These are phyloP conservation scores for Donacobius atricapilla DNA, from an alignment of 2,113 vertebrate species.

Conservation along the genomic window DNA sequence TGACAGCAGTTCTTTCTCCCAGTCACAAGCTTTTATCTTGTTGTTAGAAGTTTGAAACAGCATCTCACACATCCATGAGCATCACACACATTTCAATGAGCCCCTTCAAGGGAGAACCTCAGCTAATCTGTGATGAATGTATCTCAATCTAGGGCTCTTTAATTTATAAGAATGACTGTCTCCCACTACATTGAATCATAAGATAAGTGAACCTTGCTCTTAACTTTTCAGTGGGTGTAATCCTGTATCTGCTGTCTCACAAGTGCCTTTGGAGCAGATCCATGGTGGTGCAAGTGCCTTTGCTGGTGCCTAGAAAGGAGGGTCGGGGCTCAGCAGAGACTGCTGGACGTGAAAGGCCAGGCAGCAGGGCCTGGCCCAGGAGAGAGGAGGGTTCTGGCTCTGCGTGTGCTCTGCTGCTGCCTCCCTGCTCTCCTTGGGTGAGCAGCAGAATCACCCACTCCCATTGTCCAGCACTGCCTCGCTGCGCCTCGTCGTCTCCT, in stretches of 20 bases:
- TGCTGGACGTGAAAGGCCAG: accelerated
- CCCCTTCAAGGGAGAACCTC: not conserved
- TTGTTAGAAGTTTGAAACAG: conserved; percentile 6
- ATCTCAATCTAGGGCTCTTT: not conserved
- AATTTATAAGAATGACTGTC: not conserved
- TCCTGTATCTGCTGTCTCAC: not conserved
- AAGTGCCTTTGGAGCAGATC: not conserved
- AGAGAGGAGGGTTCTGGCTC: not conserved
- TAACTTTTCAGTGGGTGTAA: not conserved
- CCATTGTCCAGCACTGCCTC: not conserved
- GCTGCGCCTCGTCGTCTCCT: not conserved
- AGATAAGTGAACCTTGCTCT: not conserved
- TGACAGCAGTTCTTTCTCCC: conserved; percentile 20
- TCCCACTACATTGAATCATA: not conserved
- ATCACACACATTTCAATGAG: not conserved
- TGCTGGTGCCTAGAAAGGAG: not conserved
- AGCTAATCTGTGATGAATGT: not conserved
- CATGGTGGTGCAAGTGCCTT: not conserved
- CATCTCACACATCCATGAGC: conserved; percentile 17
- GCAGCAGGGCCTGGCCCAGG: not conserved
- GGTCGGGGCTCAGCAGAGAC: not conserved
- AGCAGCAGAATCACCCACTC: not conserved
- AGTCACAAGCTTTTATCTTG: conserved; percentile 22
- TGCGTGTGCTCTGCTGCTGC: not conserved
- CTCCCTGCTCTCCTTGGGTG: no score